A percentile compares a stretch with the other conserved stretches of the same genome.
phyloP scores from a whole-genome alignment of 1,140 invertebrate species.

The Aphaenogaster rudis region DNA sequence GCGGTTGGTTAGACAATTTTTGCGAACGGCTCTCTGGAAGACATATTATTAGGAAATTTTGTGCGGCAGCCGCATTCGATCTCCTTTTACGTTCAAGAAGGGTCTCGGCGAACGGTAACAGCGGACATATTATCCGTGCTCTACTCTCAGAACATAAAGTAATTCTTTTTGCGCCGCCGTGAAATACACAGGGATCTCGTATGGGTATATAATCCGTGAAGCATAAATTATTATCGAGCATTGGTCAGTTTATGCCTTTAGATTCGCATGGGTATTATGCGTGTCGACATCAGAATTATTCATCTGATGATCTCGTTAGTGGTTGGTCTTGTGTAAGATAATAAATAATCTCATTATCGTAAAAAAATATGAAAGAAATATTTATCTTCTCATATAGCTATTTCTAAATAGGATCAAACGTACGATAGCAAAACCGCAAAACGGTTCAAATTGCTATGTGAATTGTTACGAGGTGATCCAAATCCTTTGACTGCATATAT shows the following conservation, averaged over 20 bases:
- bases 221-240: constrained; percentile 20
- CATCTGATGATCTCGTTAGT: constrained; percentile 12
- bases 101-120: constrained; percentile 2
- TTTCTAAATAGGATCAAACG: background rate
- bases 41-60: constrained; percentile 63
- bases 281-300: constrained; percentile 10
- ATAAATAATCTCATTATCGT: constrained; percentile 7
- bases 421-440: constrained; percentile 35
- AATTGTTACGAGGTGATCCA: constrained; percentile 30
- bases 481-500: constrained; percentile 54
- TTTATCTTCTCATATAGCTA: background rate
- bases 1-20: constrained; percentile 64
- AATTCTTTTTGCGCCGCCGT: background rate
- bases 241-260: background rate
- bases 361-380: constrained; percentile 18
- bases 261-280: background rate
- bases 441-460: background rate
- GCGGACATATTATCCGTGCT: background rate
- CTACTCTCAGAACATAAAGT: constrained; percentile 14
- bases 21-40: constrained; percentile 65
- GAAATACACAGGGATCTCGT: background rate
- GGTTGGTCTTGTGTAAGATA: constrained; percentile 14
- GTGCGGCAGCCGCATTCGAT: background rate
- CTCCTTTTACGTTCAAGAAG: constrained; percentile 53
- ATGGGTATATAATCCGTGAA: background rate